Percentiles rank a stretch among this genome's conserved stretches.
Conservation (phyloP, 2,113 vertebrate genomes). For the Chelonoidis abingdonii region DNA sequence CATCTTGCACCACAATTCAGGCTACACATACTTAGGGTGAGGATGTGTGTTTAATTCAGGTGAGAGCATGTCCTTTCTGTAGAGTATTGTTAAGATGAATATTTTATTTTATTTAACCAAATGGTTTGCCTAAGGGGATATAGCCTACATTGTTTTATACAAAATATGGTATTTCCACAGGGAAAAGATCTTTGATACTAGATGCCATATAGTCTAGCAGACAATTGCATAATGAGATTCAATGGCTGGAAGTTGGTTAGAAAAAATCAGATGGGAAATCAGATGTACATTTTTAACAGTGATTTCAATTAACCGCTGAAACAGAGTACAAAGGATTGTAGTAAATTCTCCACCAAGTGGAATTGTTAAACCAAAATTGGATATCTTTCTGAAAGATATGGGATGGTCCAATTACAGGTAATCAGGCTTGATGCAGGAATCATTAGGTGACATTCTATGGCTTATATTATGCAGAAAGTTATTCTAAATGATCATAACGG, state of each 20-base stretch:
- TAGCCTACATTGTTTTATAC: neutral
- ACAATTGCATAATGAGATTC: neutral
- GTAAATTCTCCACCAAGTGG: neutral
- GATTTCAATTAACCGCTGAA: neutral
- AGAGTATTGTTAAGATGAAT: neutral
- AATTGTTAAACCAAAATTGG: rapidly evolving
- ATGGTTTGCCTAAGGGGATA: neutral
- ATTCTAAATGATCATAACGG: neutral
- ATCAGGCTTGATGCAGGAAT: rapidly evolving
- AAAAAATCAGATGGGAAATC: neutral
- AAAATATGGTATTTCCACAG: neutral
- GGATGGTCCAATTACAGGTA: neutral
- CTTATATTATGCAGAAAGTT: neutral
- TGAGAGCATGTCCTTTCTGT: neutral
- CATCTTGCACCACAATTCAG: neutral
- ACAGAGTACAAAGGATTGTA: neutral
- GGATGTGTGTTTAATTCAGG: neutral
- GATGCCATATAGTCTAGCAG: neutral
- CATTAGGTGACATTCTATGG: neutral
- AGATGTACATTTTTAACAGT: neutral
- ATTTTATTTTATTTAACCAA: neutral
- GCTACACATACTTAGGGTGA: neutral
- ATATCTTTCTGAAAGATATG: neutral
- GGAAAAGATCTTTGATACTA: neutral
- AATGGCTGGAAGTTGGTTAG: neutral